A percentile compares a stretch with the other conserved stretches of the same genome.
Conservation (phyloP, 2,113 vertebrate genomes). For the Actinemys pallida region DNA sequence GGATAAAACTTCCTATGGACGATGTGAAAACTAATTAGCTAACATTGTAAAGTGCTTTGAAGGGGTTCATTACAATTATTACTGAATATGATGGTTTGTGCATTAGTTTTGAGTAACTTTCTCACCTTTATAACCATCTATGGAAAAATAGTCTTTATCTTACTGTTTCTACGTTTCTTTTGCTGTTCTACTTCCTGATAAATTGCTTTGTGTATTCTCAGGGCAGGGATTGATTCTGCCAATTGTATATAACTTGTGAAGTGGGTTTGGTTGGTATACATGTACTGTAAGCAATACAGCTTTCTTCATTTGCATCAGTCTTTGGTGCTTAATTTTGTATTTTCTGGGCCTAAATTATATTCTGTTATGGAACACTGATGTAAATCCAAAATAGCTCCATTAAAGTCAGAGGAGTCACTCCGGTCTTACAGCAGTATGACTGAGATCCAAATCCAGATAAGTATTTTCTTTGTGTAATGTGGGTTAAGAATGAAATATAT, state of each 20-base stretch:
- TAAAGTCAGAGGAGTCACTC: slow-evolving; percentile 28
- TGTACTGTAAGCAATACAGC: accelerated
- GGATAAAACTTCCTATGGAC: not conserved
- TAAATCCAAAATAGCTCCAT: not conserved
- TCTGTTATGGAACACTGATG: not conserved
- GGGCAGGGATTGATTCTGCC: not conserved
- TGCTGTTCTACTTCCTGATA: not conserved
- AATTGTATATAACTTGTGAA: not conserved
- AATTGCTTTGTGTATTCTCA: not conserved
- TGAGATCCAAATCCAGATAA: not conserved
- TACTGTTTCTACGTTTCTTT: not conserved
- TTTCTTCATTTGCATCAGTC: not conserved
- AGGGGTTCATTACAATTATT: not conserved
- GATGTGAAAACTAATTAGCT: not conserved
- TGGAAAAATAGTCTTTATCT: not conserved
- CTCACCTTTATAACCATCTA: not conserved
- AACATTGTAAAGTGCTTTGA: not conserved
- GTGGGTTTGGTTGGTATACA: not conserved
- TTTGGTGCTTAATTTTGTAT: not conserved
- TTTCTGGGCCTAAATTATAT: slow-evolving; percentile 13
- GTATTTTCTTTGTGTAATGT: not conserved
- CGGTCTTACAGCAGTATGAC: not conserved
- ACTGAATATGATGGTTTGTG: not conserved
- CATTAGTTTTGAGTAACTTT: not conserved
- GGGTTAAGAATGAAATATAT: slow-evolving; percentile 7